phyloP scores from a whole-genome alignment of 2,797 vertebrate genomes.

The Tamandua tetradactyla region DNA sequence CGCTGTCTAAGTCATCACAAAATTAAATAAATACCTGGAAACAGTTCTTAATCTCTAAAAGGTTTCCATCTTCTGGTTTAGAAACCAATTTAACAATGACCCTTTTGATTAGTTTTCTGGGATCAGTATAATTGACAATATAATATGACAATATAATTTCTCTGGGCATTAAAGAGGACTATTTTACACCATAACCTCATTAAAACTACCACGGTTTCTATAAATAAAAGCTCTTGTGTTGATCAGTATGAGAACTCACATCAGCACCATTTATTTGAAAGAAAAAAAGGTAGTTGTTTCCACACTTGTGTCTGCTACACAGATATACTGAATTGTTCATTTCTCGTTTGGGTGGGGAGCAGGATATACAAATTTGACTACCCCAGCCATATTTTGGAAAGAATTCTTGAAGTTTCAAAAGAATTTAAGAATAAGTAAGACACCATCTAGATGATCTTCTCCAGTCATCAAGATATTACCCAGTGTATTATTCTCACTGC shows the following conservation, averaged over 20 bases:
- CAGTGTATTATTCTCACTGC: constrained; percentile 52
- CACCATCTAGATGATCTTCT: constrained; percentile 20
- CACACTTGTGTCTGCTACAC: not conserved
- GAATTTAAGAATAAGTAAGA: constrained; percentile 54
- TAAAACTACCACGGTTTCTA: constrained; percentile 49
- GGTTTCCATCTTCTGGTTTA: constrained; percentile 28
- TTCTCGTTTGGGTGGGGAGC: not conserved
- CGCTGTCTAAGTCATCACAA: not conserved
- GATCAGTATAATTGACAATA: constrained; percentile 32
- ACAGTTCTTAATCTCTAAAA: not conserved
- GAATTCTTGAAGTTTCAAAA: constrained; percentile 39
- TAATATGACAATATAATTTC: constrained; percentile 62
- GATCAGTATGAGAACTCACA: constrained; percentile 48
- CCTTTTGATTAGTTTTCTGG: constrained; percentile 34
- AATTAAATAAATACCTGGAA: not conserved
- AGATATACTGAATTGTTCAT: constrained; percentile 60
- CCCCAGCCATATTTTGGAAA: constrained; percentile 38
- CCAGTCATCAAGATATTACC: constrained; percentile 55
- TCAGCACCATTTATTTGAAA: not conserved
- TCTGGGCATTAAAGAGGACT: not conserved
- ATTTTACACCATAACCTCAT: constrained; percentile 48
- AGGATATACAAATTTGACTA: constrained; percentile 1
- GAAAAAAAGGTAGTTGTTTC: not conserved
- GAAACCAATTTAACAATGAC: constrained; percentile 31
- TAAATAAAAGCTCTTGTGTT: constrained; percentile 62